These are phyloP conservation scores for Aporrectodea caliginosa DNA, from an alignment of 1,140 invertebrate genomes.

Conservation along the genomic window DNA sequence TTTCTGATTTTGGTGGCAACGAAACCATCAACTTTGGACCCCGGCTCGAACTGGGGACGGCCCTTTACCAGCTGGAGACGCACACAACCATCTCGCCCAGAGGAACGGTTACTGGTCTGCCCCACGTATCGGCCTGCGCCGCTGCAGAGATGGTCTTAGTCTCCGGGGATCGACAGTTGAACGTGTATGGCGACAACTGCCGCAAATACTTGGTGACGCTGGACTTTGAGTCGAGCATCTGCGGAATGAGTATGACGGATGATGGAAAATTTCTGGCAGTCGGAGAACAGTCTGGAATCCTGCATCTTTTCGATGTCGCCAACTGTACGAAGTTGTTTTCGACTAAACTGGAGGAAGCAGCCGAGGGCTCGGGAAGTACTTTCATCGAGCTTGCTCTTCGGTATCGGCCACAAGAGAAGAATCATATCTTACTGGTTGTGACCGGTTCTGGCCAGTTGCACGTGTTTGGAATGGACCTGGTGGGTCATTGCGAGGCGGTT, in stretches of 20 bases:
- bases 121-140: constrained; percentile 20
- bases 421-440: constrained; percentile 1
- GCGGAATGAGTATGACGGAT: constrained; percentile 36
- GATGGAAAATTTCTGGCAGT: constrained; percentile 37
- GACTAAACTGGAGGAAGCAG: neutral
- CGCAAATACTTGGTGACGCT: constrained; percentile 14
- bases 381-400: no score
- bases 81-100: constrained; percentile 38
- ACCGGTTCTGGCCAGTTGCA: constrained; percentile 10
- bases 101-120: constrained; percentile 34
- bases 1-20: constrained; percentile 39
- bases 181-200: constrained; percentile 32
- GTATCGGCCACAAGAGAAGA: no score
- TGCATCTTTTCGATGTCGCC: constrained; percentile 36
- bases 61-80: constrained; percentile 42
- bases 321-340: neutral
- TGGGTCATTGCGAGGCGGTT: neutral
- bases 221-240: constrained; percentile 35
- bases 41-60: constrained; percentile 38
- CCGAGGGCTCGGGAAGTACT: no score
- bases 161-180: constrained; percentile 35
- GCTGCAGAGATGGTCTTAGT: constrained; percentile 35
- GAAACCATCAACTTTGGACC: constrained; percentile 43
- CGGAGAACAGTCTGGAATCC: constrained; percentile 34
- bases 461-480: constrained; percentile 3